phyloP scores from a whole-genome alignment of 2,113 vertebrate species.

The Egretta garzetta region DNA sequence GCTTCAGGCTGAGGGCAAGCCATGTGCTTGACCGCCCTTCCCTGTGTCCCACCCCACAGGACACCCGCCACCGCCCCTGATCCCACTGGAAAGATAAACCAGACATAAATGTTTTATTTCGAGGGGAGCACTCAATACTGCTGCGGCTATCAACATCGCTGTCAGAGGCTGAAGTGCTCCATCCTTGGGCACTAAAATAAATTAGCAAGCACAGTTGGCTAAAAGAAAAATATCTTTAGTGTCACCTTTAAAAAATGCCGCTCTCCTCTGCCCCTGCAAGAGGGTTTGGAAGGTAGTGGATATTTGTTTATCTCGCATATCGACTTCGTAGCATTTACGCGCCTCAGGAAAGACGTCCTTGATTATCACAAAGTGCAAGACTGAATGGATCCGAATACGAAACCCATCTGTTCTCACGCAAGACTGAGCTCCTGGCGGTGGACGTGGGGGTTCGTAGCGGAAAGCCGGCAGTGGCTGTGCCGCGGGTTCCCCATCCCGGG shows the following conservation, averaged over 20 bases:
- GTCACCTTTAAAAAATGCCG: not conserved
- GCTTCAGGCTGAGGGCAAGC: not conserved
- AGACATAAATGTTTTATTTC: not conserved
- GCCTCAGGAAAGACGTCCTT: not conserved
- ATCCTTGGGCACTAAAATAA: not conserved
- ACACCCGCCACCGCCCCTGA: not conserved
- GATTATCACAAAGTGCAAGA: not conserved
- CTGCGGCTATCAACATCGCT: not conserved
- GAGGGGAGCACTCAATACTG: not conserved
- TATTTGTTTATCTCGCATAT: not conserved
- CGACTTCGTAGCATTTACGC: not conserved
- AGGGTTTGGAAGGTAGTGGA: not conserved
- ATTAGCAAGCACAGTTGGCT: not conserved
- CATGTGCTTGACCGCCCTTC: not conserved
- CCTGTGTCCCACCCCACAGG: not conserved
- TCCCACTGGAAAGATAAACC: not conserved
- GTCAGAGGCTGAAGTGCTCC: not conserved
- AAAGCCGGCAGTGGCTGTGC: not conserved
- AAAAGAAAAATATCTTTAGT: not conserved
- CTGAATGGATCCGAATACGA: not conserved
- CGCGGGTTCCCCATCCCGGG: fast-evolving
- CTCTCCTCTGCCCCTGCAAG: not conserved
- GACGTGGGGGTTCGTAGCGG: fast-evolving
- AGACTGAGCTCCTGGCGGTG: not conserved
- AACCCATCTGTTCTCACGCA: not conserved